These are phyloP conservation scores for Drosophila melanosoma DNA, from an alignment of 2,888 invertebrate genomes.

Conservation along the genomic window DNA sequence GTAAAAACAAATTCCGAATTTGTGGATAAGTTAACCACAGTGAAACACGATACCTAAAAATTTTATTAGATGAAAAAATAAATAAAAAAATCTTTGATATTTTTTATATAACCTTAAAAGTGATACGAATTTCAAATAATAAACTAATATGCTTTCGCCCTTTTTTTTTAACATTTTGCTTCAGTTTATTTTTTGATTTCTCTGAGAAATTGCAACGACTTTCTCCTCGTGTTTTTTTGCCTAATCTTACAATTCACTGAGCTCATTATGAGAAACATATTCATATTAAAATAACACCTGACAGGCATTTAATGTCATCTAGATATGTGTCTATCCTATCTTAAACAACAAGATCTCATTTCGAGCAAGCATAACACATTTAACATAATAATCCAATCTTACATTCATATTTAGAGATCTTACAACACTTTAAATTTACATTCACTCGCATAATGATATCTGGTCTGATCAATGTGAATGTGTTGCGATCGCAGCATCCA, in stretches of 20 bases:
- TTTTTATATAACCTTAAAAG: not conserved
- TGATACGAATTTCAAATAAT: not conserved
- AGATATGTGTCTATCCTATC: not conserved
- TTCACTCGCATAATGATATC: constrained; percentile 13
- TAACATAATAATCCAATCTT: constrained; percentile 19
- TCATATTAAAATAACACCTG: not conserved
- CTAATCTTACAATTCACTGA: not conserved
- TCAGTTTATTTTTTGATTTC: not conserved
- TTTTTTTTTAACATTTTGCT: not conserved
- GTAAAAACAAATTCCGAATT: not conserved
- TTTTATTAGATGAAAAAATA: not conserved
- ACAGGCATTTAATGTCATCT: constrained; percentile 1
- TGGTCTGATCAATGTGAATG: constrained; percentile 27
- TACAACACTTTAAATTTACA: constrained; percentile 3
- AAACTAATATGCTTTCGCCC: not conserved
- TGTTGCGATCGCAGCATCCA: constrained; percentile 19
- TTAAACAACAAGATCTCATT: not conserved
- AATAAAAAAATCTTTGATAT: not conserved
- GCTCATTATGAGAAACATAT: not conserved
- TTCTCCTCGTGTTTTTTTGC: not conserved
- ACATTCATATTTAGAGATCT: constrained; percentile 12
- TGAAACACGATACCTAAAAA: not conserved
- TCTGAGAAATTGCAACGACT: not conserved
- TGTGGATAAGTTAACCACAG: not conserved
- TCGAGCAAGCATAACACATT: constrained; percentile 1